Evolutionary conservation across 2,888 invertebrate species (phyloP), one percentile per base, ranked within the genome.

Genomic region (Hydraecia micacea): DNA sequence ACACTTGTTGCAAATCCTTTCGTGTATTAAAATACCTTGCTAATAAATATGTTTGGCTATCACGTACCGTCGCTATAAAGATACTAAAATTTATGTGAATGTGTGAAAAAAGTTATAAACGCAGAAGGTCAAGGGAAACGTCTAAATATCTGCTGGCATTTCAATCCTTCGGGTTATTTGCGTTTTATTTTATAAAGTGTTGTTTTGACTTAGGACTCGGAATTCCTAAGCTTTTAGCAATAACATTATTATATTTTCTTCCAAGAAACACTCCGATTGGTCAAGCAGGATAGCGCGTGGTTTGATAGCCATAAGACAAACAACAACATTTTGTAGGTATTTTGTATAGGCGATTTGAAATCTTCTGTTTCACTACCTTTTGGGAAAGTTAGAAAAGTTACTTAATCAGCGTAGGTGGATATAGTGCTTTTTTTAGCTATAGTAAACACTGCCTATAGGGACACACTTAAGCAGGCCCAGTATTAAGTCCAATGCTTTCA

Each of bases 41-140:
- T 69, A 58, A 76, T 73, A 55, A 58, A 76, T 73, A 55, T 73
- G 70, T 71, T 70, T 62, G 63, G 71, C 55, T 83, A 78, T 75
- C 71, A 65, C 60, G 58, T 71, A 75, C 32, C 71, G n/a, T 75
- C 42, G 52, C 69, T 32, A 60, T 85, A 68, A 68, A 81, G 46
- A 72, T 77, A 72, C 36, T 55, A 68, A 81, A 83, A 72, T 73
- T n/a, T 70, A 79, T 69, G 71, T 72, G 55, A 72, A 81, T 84
- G 73, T 72, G 81, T 74, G 28, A 84, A 75, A 83, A 76, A 63
- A 73, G 76, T 58, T 70, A 58, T 70, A 65, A 73, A 83, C 58
- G n/a, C 39, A 18, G 39, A 75, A 46, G 84, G 82, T 85, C 82
- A 84, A 84, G 84, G 82, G 42, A 58, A 81, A 85, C 82, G 9